Conservation (phyloP, 2,888 invertebrate species). For the Tipula confusa region DNA sequence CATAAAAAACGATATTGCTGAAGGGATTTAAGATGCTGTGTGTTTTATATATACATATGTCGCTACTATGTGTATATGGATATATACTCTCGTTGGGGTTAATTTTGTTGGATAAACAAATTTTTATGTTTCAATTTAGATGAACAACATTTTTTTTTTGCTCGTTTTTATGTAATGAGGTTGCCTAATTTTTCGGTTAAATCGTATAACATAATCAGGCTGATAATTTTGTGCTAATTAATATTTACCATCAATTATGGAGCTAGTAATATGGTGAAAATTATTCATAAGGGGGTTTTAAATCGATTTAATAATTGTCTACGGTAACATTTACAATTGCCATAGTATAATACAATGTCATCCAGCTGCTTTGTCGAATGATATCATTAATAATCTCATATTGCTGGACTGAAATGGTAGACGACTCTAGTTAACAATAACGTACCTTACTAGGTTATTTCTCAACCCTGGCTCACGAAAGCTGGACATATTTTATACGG, state of each 20-base stretch:
- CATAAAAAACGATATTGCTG: not conserved
- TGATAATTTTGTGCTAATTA: not conserved
- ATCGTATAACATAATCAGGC: not conserved
- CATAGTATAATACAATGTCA: too few relatives aligned
- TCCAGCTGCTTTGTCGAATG: too few relatives aligned
- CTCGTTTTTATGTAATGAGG: too few relatives aligned
- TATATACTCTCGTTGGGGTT: not conserved
- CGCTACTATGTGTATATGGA: not conserved
- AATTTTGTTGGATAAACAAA: not conserved
- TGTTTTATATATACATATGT: not conserved
- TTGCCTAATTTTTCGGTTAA: not conserved
- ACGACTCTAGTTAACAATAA: too few relatives aligned
- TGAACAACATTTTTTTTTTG: not conserved
- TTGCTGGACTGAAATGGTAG: too few relatives aligned
- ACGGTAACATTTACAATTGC: too few relatives aligned
- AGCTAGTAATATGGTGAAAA: not conserved
- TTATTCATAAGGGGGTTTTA: not conserved
- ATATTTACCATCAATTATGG: not conserved
- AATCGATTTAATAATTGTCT: too few relatives aligned
- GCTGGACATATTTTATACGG: too few relatives aligned
- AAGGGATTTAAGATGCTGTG: not conserved
- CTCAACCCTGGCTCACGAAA: too few relatives aligned
- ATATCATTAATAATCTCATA: too few relatives aligned
- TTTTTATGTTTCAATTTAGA: not conserved
- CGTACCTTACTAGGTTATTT: too few relatives aligned